A percentile compares a stretch with the other conserved stretches of the same genome.
Conservation (phyloP, 2,113 vertebrate species). For the Pteronura brasiliensis region DNA sequence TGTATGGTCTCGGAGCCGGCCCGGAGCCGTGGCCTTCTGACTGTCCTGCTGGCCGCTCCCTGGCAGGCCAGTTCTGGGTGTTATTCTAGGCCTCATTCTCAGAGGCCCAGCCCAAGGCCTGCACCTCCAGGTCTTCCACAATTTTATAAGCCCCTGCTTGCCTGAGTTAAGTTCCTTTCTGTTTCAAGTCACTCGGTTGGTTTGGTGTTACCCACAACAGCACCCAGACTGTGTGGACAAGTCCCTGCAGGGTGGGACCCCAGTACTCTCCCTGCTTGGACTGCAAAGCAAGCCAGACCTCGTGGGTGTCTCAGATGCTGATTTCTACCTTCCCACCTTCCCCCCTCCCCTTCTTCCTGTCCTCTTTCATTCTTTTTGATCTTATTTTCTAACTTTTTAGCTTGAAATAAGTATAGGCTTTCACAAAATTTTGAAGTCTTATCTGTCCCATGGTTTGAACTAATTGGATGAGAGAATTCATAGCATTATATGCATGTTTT, state of each 20-base stretch:
- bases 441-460: background rate
- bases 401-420: background rate
- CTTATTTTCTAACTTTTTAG: background rate
- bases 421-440: background rate
- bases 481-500: background rate
- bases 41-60: background rate
- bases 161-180: background rate
- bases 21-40: background rate
- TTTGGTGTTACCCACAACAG: background rate
- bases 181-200: background rate
- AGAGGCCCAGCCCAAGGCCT: background rate
- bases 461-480: background rate
- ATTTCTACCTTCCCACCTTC: background rate
- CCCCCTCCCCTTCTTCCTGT: background rate
- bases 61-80: background rate
- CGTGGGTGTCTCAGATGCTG: fast-evolving
- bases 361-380: background rate
- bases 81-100: background rate
- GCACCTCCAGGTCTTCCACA: background rate
- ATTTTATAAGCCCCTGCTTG: no score
- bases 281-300: no score
- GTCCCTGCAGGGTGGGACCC: background rate
- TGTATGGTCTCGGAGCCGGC: background rate
- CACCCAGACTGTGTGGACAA: background rate
- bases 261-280: background rate